Conservation (phyloP, 2,888 invertebrate genomes). For the Diachrysia chrysitis region DNA sequence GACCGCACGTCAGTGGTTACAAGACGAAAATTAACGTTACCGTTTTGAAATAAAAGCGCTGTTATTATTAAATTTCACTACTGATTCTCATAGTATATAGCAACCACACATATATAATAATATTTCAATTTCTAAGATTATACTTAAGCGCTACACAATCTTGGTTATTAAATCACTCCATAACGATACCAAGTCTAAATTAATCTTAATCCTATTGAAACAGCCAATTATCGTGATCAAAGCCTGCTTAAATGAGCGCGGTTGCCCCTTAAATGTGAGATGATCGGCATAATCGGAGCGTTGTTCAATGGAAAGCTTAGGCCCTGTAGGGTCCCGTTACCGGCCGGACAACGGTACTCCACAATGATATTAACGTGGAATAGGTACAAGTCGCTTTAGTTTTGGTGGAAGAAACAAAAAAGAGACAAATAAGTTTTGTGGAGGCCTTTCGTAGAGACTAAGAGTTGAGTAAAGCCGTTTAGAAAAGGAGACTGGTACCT, state of each 20-base stretch:
- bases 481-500: background rate
- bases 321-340: slow-evolving; percentile 81
- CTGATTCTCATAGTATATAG: no score
- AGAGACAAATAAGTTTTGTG: slow-evolving; percentile 10
- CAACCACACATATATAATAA: no score
- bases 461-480: background rate
- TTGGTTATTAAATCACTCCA: background rate
- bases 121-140: background rate
- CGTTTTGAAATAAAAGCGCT: background rate
- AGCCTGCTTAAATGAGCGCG: background rate
- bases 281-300: slow-evolving; percentile 65
- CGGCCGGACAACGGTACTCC: slow-evolving; percentile 75
- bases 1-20: background rate
- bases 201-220: slow-evolving; percentile 7
- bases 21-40: background rate
- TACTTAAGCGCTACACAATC: background rate
- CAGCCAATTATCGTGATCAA: slow-evolving; percentile 27
- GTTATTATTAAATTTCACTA: background rate
- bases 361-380: slow-evolving; percentile 73
- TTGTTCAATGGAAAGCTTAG: slow-evolving; percentile 68
- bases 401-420: slow-evolving; percentile 51
- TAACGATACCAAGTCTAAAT: background rate
- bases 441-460: slow-evolving; percentile 2
- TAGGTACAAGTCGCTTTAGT: slow-evolving; percentile 64
- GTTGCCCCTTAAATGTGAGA: slow-evolving; percentile 59